phyloP scores from a whole-genome alignment of 1,140 invertebrate genomes.

The Oppia nitens region DNA sequence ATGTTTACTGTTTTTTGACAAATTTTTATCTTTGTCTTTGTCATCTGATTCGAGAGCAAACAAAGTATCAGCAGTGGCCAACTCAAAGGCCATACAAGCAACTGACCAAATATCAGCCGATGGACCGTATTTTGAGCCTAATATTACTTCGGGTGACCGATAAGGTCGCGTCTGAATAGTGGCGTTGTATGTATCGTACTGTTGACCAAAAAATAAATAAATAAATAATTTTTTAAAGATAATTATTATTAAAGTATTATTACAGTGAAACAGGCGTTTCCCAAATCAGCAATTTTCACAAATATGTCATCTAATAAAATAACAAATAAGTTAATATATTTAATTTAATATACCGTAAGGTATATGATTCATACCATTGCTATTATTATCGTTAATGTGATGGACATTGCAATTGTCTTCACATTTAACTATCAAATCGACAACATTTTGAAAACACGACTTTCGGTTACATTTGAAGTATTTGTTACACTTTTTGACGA shows the following conservation, averaged over 20 bases:
- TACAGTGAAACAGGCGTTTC: conserved; percentile 98
- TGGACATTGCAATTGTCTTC: too few relatives aligned
- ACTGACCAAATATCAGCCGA: conserved; percentile 97
- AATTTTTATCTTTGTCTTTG: conserved; percentile 50
- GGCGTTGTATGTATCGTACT: conserved; percentile 70
- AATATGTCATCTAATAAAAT: too few relatives aligned
- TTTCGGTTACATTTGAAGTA: neutral
- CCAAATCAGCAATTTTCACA: conserved; percentile 92
- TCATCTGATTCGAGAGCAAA: conserved; percentile 56
- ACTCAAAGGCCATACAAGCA: conserved; percentile 97
- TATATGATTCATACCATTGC: too few relatives aligned
- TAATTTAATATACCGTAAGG: too few relatives aligned
- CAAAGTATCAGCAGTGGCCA: conserved; percentile 95
- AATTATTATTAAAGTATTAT: too few relatives aligned
- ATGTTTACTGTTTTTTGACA: conserved; percentile 88
- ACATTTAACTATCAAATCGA: too few relatives aligned
- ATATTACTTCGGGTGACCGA: conserved; percentile 80
- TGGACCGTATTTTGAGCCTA: conserved; percentile 81
- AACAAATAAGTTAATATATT: too few relatives aligned
- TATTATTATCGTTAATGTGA: too few relatives aligned
- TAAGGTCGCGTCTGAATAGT: conserved; percentile 99
- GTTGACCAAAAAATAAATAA: conserved; percentile 20
- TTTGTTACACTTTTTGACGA: neutral
- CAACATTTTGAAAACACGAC: too few relatives aligned
- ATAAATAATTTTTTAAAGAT: neutral